These are phyloP conservation scores for Gobio occitaniae DNA, from an alignment of 2,797 vertebrate genomes.

Conservation along the genomic window DNA sequence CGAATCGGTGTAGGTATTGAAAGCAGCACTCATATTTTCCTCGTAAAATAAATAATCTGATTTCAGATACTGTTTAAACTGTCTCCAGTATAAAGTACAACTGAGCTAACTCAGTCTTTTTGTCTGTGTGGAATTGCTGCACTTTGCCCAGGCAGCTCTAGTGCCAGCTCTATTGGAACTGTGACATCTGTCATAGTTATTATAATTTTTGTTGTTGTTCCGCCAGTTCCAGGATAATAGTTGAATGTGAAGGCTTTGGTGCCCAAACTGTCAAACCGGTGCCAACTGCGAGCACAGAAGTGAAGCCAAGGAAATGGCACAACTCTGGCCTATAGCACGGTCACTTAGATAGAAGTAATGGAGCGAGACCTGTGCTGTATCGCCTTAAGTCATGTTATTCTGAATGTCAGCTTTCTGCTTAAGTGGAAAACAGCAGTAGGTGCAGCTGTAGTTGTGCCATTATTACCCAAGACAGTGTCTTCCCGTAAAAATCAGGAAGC, in stretches of 20 bases:
- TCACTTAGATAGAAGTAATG: slow-evolving; percentile 50
- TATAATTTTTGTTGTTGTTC: slow-evolving; percentile 40
- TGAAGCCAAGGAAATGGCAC: slow-evolving; percentile 43
- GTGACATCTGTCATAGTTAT: slow-evolving; percentile 53
- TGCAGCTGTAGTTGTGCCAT: slow-evolving; percentile 13
- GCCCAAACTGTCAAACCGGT: slow-evolving; percentile 38
- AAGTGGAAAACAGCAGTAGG: slow-evolving; percentile 40
- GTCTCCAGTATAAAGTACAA: slow-evolving; percentile 1
- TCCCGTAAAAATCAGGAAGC: slow-evolving; percentile 19
- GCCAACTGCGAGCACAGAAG: slow-evolving; percentile 34
- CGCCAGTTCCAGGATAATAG: slow-evolving; percentile 37
- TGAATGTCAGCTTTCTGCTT: slow-evolving; percentile 46
- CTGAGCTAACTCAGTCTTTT: slow-evolving; percentile 14
- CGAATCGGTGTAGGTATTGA: neutral
- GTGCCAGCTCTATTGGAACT: slow-evolving; percentile 35
- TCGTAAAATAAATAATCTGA: neutral
- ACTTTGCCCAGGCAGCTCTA: slow-evolving; percentile 35
- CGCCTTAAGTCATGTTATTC: slow-evolving; percentile 48
- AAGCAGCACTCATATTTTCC: neutral
- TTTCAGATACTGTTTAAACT: neutral
- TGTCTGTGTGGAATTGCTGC: slow-evolving; percentile 13
- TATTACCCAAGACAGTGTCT: slow-evolving; percentile 30
- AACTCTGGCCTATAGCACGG: slow-evolving; percentile 37
- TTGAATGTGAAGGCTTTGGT: slow-evolving; percentile 38
- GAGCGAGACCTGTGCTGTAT: slow-evolving; percentile 42